Conservation (phyloP, 2,888 invertebrate genomes). For the Temnothorax rugatulus region DNA sequence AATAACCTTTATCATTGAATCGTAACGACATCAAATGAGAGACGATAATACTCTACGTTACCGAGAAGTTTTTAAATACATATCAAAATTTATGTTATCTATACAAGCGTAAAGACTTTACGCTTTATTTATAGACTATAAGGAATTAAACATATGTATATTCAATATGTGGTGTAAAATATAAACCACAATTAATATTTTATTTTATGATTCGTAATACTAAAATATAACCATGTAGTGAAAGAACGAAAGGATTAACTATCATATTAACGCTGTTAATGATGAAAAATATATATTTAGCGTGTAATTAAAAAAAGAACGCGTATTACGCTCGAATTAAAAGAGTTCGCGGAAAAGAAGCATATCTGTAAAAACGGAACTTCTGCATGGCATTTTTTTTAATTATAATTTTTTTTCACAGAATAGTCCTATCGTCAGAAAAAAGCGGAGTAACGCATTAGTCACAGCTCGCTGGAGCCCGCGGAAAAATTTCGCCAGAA, state of each 20-base stretch:
- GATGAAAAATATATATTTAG: neutral
- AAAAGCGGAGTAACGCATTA: slow-evolving; percentile 71
- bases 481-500: slow-evolving; percentile 69
- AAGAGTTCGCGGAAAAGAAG: neutral
- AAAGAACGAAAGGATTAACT: neutral
- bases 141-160: neutral
- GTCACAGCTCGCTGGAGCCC: slow-evolving; percentile 72
- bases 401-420: neutral
- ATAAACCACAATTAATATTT: neutral
- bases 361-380: neutral
- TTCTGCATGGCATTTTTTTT: neutral
- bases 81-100: neutral
- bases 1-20: neutral
- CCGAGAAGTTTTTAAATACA: neutral
- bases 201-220: neutral
- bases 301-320: neutral
- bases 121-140: too few species aligned
- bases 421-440: slow-evolving; percentile 14
- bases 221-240: neutral
- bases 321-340: neutral
- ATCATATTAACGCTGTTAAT: neutral
- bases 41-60: neutral
- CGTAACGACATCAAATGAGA: neutral
- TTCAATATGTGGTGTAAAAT: neutral
- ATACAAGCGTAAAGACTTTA: too few species aligned